Evolutionary conservation across 2,113 vertebrate species (phyloP).

Genomic region (Ariopsis seemanni): DNA sequence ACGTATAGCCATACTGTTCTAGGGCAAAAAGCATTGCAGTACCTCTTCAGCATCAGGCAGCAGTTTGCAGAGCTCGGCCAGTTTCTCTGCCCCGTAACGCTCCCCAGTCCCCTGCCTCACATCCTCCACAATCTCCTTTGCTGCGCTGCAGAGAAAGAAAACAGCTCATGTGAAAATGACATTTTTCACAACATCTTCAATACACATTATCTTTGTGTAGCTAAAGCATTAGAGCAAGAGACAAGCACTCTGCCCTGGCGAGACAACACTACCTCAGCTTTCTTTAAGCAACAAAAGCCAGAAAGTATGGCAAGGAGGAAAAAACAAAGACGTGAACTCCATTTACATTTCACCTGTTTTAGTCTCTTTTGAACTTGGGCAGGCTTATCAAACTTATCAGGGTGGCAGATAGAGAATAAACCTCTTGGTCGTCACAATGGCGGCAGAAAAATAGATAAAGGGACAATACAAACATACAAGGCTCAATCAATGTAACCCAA

Average conservation of each 20-base stretch:
- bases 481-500: background rate
- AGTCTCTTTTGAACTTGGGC: background rate
- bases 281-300: background rate
- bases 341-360: constrained; percentile 14
- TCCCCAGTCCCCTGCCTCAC: constrained; percentile 69
- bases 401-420: constrained; percentile 11
- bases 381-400: constrained; percentile 59
- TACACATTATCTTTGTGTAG: background rate
- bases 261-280: background rate
- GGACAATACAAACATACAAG: constrained; percentile 51
- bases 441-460: constrained; percentile 43
- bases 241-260: background rate
- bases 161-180: constrained; percentile 46
- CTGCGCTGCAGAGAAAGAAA: constrained; percentile 63
- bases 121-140: constrained; percentile 74
- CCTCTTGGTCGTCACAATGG: constrained; percentile 54
- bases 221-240: constrained; percentile 7
- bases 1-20: constrained; percentile 42
- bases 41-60: constrained; percentile 76
- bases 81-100: constrained; percentile 74
- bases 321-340: background rate
- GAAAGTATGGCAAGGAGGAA: background rate
- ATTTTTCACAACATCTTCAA: constrained; percentile 28
- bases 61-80: constrained; percentile 75
- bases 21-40: background rate